Evolutionary conservation across 2,113 vertebrate species (phyloP).

Genomic region (Myiopsitta monachus): DNA sequence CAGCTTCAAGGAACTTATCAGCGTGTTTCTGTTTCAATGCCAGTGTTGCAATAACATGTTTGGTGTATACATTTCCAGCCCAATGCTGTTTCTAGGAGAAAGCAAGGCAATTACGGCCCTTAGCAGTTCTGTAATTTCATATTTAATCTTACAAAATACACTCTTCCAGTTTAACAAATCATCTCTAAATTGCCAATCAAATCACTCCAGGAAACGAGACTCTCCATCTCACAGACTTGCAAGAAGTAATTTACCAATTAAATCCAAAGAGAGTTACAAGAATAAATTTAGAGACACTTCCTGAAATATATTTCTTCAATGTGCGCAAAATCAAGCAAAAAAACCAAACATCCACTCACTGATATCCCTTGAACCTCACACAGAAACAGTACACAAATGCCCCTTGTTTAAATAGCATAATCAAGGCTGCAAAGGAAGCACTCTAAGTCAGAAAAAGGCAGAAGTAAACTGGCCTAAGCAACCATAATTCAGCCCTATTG

Average conservation of each 20-base stretch:
- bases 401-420: background rate
- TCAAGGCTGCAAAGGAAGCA: background rate
- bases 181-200: constrained; percentile 46
- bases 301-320: background rate
- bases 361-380: background rate
- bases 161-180: constrained; percentile 35
- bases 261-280: background rate
- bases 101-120: constrained; percentile 23
- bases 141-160: constrained; percentile 26
- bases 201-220: constrained; percentile 26
- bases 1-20: background rate
- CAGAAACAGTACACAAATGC: background rate
- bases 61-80: background rate
- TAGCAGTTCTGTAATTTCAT: constrained; percentile 31
- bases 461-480: background rate
- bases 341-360: background rate
- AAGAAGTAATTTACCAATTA: constrained; percentile 51
- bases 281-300: background rate
- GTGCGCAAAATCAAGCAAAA: background rate
- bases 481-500: background rate
- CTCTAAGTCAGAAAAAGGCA: background rate
- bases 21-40: background rate
- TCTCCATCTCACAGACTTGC: constrained; percentile 1
- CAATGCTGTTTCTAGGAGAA: background rate
- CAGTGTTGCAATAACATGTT: background rate